Conservation (phyloP, 92 coral and sea anemone species). For the Epizoanthus fatuus region DNA sequence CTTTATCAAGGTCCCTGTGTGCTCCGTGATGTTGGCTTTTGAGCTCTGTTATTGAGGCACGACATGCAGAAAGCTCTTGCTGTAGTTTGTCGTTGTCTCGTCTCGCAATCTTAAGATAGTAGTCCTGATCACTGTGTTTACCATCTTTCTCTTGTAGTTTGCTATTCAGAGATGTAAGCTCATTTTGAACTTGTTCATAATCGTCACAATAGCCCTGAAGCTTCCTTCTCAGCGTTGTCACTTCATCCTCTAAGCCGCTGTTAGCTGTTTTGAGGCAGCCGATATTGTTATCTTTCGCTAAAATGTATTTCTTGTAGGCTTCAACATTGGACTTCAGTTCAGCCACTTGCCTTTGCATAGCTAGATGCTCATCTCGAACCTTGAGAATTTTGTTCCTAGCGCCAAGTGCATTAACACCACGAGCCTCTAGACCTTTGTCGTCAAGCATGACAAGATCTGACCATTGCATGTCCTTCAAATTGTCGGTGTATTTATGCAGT, state of each 20-base stretch:
- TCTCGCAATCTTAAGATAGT: constrained; percentile 73
- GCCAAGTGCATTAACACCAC: too few relatives aligned
- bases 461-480: too few relatives aligned
- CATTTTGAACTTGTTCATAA: constrained; percentile 87
- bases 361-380: constrained; percentile 77
- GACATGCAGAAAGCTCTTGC: constrained; percentile 76
- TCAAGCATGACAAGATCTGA: too few relatives aligned
- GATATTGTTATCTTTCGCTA: constrained; percentile 79
- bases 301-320: constrained; percentile 79
- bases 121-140: constrained; percentile 78
- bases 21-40: constrained; percentile 76
- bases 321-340: constrained; percentile 81
- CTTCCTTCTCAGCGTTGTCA: constrained; percentile 76
- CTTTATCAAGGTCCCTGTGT: constrained; percentile 84
- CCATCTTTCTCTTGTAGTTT: constrained; percentile 84
- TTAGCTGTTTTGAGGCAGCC: constrained; percentile 87
- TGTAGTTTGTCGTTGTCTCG: constrained; percentile 90
- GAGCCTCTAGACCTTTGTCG: too few relatives aligned
- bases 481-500: too few relatives aligned
- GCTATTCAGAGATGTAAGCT: constrained; percentile 66
- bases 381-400: constrained; percentile 80
- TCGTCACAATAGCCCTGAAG: constrained; percentile 81
- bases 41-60: constrained; percentile 81
- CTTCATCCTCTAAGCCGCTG: constrained; percentile 87
- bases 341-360: constrained; percentile 73